A percentile compares a stretch with the other conserved stretches of the same genome.
phyloP scores from a whole-genome alignment of 2,888 invertebrate genomes.

The Sinopyrophorus schimmeli region DNA sequence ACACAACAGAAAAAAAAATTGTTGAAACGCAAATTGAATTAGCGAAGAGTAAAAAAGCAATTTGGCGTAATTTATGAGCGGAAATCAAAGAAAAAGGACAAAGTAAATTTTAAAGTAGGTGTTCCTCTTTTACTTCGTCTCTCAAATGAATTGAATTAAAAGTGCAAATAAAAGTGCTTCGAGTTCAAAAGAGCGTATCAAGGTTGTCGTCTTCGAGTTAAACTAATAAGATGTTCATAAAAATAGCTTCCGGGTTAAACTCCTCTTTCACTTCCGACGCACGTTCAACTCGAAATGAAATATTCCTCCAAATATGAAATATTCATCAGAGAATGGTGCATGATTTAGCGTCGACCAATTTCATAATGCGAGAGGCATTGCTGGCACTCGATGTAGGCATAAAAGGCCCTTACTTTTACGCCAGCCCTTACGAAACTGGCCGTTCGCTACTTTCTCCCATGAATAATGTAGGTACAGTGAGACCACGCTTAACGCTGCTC shows the following conservation, averaged over 20 bases:
- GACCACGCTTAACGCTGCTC: no score
- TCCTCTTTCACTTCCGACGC: slow-evolving; percentile 32
- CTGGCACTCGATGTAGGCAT: slow-evolving; percentile 21
- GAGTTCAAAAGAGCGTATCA: slow-evolving; percentile 11
- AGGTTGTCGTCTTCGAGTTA: slow-evolving; percentile 20
- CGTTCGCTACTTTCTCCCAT: slow-evolving; percentile 20
- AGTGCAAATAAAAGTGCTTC: slow-evolving; percentile 8
- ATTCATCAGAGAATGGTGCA: slow-evolving; percentile 33
- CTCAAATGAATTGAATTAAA: slow-evolving; percentile 13
- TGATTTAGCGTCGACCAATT: slow-evolving; percentile 35
- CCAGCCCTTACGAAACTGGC: slow-evolving; percentile 21
- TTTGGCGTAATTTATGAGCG: neutral
- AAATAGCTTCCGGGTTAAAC: slow-evolving; percentile 31
- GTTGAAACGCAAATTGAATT: neutral
- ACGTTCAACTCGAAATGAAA: slow-evolving; percentile 34
- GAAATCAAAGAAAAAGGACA: slow-evolving; percentile 4
- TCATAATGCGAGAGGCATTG: slow-evolving; percentile 30
- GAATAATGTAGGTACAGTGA: slow-evolving; percentile 30
- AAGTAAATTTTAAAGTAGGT: slow-evolving; percentile 3
- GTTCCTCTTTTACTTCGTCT: neutral
- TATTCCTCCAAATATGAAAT: slow-evolving; percentile 35
- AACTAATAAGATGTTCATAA: slow-evolving; percentile 33
- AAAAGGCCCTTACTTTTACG: slow-evolving; percentile 17
- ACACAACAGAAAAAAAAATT: no score
- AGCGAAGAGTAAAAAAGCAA: neutral